Base-by-base conservation (phyloP, 1,140 invertebrate genomes). In the Orius laevigatus region DNA sequence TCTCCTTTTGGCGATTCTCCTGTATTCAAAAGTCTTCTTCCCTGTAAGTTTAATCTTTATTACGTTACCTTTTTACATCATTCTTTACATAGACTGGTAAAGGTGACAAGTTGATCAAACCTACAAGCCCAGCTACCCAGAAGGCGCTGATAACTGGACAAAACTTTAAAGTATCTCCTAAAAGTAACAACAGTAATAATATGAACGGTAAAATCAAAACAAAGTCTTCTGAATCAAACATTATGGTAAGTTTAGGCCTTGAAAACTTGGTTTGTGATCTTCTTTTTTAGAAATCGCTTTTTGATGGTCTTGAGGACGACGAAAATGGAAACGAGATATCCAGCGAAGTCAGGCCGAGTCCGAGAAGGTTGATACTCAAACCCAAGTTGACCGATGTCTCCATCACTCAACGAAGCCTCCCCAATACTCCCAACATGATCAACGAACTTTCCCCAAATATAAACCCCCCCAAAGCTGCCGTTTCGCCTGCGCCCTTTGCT, bases 1-100 rank as follows among this genome's bases (percentile, higher is more conserved):
- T 76, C 78, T 6, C 82, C 82, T 2, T 87, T 81, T 57, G 82
- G 82, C n/a, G 79, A 84, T 61, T 79, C 77, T 36, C 76, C 80
- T 5, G 66, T 85, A 6, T 74, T 85, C 50, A 79, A 81, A 60
- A 81, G 82, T 62, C 59, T 84, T 1, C 69, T 78, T 44, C 70
- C n/a, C 71, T 36, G 73, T 75, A 64, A 63, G 63, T 63, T 39
- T 34, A 38, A 10, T 32, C 2, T 32, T 31, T 48, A 32, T 42
- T 20, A 44, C n/a, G n/a, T n/a, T n/a, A n/a, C n/a, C n/a, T n/a
- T n/a, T n/a, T n/a, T n/a, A n/a, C n/a, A n/a, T n/a, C n/a, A n/a
- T n/a, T 38, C 38, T 41, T 31, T 12, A 4, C 18, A 35, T 10
- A 15, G 39, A 69, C 70, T 36, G 65, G 73, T 10, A 79, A 78